A percentile compares a stretch with the other conserved stretches of the same genome.
Evolutionary conservation across 1,140 invertebrate genomes (phyloP).

Genomic region (Solenopsis invicta): DNA sequence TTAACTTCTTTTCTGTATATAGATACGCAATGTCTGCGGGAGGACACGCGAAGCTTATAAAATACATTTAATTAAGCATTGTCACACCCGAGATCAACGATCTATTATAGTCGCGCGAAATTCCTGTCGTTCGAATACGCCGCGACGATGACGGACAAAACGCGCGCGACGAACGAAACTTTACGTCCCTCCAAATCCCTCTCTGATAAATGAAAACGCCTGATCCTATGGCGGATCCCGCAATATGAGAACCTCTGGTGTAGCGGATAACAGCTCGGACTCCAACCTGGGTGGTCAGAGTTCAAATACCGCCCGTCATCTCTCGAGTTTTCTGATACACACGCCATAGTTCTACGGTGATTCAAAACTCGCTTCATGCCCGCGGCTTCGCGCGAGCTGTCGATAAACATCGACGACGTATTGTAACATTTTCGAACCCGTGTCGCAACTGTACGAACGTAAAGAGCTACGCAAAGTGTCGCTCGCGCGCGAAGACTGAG

Average conservation of each 20-base stretch:
- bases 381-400: neutral
- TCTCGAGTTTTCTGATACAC: slow-evolving; percentile 60
- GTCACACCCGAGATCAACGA: neutral
- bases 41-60: no score
- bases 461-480: neutral
- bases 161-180: neutral
- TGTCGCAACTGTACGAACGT: neutral
- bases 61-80: neutral
- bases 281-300: slow-evolving; percentile 63
- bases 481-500: neutral
- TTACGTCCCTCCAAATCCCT: neutral
- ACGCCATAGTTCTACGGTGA: slow-evolving; percentile 45
- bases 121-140: neutral
- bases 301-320: slow-evolving; percentile 63
- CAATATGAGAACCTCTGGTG: slow-evolving; percentile 54
- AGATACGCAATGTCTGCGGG: no score
- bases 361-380: slow-evolving; percentile 28
- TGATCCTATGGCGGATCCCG: neutral
- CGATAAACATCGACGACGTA: slow-evolving; percentile 13
- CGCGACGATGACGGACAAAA: no score
- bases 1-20: no score
- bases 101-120: neutral
- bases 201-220: neutral
- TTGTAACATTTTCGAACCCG: neutral
- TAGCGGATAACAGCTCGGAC: slow-evolving; percentile 56